Base-by-base conservation (phyloP, 2,888 invertebrate species). In the Drosophila flavopinicola region DNA sequence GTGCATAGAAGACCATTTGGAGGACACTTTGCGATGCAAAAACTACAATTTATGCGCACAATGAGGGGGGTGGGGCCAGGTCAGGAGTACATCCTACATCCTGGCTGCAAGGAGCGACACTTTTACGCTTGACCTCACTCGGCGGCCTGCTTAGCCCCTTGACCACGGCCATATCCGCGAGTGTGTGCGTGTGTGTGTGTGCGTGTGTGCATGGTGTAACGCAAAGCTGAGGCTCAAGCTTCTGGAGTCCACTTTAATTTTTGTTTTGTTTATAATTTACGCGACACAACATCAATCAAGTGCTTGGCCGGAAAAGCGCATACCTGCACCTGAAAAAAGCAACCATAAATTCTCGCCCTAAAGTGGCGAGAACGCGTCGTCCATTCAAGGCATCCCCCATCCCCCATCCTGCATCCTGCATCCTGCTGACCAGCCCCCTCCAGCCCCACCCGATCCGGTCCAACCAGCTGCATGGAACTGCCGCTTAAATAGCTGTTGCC, bases 241-340 rank as follows among this genome's bases (percentile, higher is more conserved):
- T 35, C 42, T 66, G 61, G 66, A 72, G 77, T 86, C 85, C 86
- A 88, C 89, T 89, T 89, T 89, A 89, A 89, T 88, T 88, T 89
- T 88, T 79, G 87, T 87, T 79, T 82, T 86, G 83, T 84, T 84
- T 79, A 90, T 89, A 90, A 89, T 90, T 90, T 90, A 90, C 89
- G 89, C 88, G 89, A 88, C 90, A 90, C 89, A 90, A 89, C 90
- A 90, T 90, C 90, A 90, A 90, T 90, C 90, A 90, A 90, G 88
- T 90, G 83, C 89, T 90, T 86, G 83, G 84, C 82, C 84, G 83
- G 83, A 84, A 83, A 77, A 84, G 86, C 82, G 84, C 82, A 90
- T 89, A 89, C 85, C 87, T 88, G 89, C 88, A 87, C 79, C 83
- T 89, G 88, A 86, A 88, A 86, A n/a, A 86, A 88, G 84, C 75